Evolutionary conservation across 64 coral and sea anemone species (phyloP), one percentile per base, ranked within the genome.

Genomic region (Stichodactyla mertensii): DNA sequence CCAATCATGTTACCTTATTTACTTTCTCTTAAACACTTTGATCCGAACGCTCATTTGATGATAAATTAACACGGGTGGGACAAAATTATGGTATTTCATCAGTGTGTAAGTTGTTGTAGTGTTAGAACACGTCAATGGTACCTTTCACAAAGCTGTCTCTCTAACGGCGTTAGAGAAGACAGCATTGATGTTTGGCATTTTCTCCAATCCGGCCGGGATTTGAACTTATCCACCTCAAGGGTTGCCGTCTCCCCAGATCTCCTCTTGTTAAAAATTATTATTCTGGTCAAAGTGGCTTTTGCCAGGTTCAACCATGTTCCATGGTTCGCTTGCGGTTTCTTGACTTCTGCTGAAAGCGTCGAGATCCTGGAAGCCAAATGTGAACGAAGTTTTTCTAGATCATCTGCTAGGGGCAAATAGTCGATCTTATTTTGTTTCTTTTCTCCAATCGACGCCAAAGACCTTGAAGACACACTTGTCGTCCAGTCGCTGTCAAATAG

Each of bases 251-350:
- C 89, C 9, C 84, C 84, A 5, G 70, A 58, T 62, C 84, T 56
- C 55, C 84, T 79, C 28, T 91, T 91, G 77, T 91, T 91, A 16
- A 91, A 81, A 55, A 87, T 86, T 4, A 91, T 82, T 9, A 87
- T 59, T 60, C 85, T 91, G 31, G 77, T 56, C 55, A 91, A 58
- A 7, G 71, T 80, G 12, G 77, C 64, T 27, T 87, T 86, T 70
- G 89, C 89, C 19, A 91, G 62, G 19, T 54, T 86, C 24, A 13
- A 23, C 89, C 89, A 87, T 16, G 19, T 61, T 11, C 15, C 51
- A 74, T 54, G 61, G 8, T 27, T 11, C 13, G 13, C 13, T 64
- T 64, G 61, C 14, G 61, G 61, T 64, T 64, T 64, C 61, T 64
- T 64, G 61, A 64, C 18, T 64, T 64, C 61, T 64, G 61, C 61